A percentile compares a stretch with the other conserved stretches of the same genome.
These are phyloP conservation scores for Falcunculus frontatus DNA, from an alignment of 2,113 vertebrate genomes.

Conservation along the genomic window DNA sequence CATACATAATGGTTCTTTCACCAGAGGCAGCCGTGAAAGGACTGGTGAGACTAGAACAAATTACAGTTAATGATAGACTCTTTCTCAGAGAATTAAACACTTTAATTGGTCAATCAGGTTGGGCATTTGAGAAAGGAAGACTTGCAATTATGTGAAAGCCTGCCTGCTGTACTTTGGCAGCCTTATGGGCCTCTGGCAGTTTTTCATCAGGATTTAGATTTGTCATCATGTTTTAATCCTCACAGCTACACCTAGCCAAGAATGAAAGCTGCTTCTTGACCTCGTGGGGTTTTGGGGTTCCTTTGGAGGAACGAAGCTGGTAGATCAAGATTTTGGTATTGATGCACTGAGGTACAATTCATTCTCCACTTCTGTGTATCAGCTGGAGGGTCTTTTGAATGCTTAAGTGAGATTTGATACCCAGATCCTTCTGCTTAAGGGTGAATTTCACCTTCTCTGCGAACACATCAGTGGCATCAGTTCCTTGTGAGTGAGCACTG, in stretches of 20 bases:
- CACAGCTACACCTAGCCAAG: neutral
- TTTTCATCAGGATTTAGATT: slow-evolving; percentile 5
- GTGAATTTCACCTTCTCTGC: neutral
- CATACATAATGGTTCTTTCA: slow-evolving; percentile 35
- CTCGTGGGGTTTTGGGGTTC: neutral
- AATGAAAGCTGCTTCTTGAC: neutral
- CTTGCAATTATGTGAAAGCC: slow-evolving; percentile 26
- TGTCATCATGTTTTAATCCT: neutral
- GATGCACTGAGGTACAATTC: neutral
- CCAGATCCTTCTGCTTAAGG: neutral
- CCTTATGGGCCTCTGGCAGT: neutral
- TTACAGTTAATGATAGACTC: slow-evolving; percentile 39
- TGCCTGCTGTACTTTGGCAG: slow-evolving; percentile 22
- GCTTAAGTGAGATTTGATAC: neutral
- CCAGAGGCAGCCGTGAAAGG: slow-evolving; percentile 46
- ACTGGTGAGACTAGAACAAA: slow-evolving; percentile 44
- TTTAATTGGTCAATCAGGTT: slow-evolving; percentile 40
- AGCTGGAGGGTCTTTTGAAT: neutral
- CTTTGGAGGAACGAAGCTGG: neutral
- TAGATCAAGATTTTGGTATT: neutral
- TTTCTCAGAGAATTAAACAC: slow-evolving; percentile 44
- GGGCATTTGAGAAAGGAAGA: slow-evolving; percentile 15
- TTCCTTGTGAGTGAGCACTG: neutral
- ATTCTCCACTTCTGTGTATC: rapidly evolving
- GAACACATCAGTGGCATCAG: neutral